Evolutionary conservation across 1,140 invertebrate species (phyloP).

Genomic region (Trichogramma pretiosum): DNA sequence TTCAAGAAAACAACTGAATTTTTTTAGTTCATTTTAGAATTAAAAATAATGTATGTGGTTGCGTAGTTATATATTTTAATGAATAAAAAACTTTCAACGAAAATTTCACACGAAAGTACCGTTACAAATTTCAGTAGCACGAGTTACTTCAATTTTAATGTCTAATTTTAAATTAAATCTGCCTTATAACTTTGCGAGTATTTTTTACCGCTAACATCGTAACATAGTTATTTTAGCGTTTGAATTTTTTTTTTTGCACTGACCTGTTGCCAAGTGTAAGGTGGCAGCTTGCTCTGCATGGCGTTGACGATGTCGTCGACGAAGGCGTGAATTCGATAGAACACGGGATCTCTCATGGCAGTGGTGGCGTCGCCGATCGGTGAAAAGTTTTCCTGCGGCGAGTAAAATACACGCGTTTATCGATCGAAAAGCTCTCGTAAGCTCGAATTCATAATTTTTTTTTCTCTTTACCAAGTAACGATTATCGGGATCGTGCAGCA

Average conservation of each 20-base stretch:
- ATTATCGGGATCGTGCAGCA: constrained; percentile 62
- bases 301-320: constrained; percentile 72
- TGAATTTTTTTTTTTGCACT: constrained; percentile 2
- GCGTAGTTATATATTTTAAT: too few relatives aligned
- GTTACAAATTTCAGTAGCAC: too few relatives aligned
- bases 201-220: too few relatives aligned
- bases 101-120: too few relatives aligned
- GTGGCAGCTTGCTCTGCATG: constrained; percentile 60
- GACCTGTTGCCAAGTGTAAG: constrained; percentile 52
- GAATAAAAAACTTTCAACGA: too few relatives aligned
- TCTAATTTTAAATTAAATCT: background rate
- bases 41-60: too few relatives aligned
- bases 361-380: constrained; percentile 63
- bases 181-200: background rate
- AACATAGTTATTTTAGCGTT: too few relatives aligned
- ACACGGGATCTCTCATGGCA: constrained; percentile 72
- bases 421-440: too few relatives aligned
- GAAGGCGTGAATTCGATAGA: constrained; percentile 75
- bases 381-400: constrained; percentile 52
- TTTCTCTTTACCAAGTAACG: constrained; percentile 53
- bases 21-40: too few relatives aligned
- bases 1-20: too few relatives aligned
- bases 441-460: background rate
- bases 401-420: too few relatives aligned
- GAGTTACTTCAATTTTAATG: too few relatives aligned